phyloP scores from a whole-genome alignment of 2,113 vertebrate species.

The Phrynosoma platyrhinos region DNA sequence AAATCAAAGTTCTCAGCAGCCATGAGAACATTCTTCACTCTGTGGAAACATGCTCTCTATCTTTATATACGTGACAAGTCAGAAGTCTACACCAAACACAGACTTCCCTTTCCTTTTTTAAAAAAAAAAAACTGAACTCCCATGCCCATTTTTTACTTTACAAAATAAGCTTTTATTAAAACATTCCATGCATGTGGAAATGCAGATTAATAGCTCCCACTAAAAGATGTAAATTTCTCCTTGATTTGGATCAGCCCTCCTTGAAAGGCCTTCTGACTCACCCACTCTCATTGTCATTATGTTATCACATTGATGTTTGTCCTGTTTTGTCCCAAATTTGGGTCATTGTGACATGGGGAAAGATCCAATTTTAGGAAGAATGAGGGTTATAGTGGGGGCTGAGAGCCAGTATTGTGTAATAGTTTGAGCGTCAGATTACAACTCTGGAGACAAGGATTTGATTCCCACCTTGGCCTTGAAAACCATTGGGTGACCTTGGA shows the following conservation, averaged over 20 bases:
- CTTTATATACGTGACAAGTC: neutral
- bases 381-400: too few relatives aligned
- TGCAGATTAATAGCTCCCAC: neutral
- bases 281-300: too few relatives aligned
- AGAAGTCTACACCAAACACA: neutral
- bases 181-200: neutral
- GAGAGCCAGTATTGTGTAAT: too few relatives aligned
- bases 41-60: neutral
- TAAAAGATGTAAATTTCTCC: neutral
- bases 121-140: neutral
- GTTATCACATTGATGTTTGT: too few relatives aligned
- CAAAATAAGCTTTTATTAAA: neutral
- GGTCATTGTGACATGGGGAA: too few relatives aligned
- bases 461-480: too few relatives aligned
- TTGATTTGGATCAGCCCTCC: neutral
- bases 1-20: neutral
- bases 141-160: neutral
- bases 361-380: too few relatives aligned
- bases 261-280: too few relatives aligned
- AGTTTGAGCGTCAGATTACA: too few relatives aligned
- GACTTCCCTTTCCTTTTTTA: neutral
- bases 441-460: too few relatives aligned
- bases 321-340: too few relatives aligned
- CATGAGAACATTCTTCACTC: neutral
- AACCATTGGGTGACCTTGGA: too few relatives aligned